Evolutionary conservation across 1,140 invertebrate genomes (phyloP).

Genomic region (Danaus melanippus): DNA sequence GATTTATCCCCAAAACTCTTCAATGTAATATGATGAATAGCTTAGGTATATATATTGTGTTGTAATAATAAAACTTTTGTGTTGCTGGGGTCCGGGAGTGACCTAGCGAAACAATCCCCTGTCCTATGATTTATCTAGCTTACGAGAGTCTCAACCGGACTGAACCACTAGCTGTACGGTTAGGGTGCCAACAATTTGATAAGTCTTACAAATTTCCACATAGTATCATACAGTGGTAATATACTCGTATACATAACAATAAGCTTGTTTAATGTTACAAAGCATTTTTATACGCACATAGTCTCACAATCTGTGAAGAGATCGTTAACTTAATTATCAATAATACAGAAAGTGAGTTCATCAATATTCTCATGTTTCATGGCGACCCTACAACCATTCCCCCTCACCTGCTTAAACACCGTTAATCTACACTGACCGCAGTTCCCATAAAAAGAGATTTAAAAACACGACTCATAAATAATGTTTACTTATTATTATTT

Average conservation of each 20-base stretch:
- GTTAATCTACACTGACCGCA: conserved; percentile 51
- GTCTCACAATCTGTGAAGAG: too few relatives aligned
- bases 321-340: too few relatives aligned
- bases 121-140: conserved; percentile 30
- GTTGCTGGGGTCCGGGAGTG: conserved; percentile 19
- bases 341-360: too few relatives aligned
- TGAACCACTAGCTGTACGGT: conserved; percentile 3
- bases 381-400: conserved; percentile 10
- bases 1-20: too few relatives aligned
- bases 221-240: too few relatives aligned
- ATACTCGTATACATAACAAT: too few relatives aligned
- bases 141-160: conserved; percentile 14
- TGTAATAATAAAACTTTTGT: conserved; percentile 13
- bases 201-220: too few relatives aligned
- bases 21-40: too few relatives aligned
- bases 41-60: too few relatives aligned
- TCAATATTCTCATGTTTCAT: background rate
- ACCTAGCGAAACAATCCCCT: conserved; percentile 33
- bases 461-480: conserved; percentile 60
- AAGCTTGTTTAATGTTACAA: too few relatives aligned
- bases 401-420: conserved; percentile 53
- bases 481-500: conserved; percentile 46
- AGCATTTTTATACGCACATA: too few relatives aligned
- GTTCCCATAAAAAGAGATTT: conserved; percentile 68
- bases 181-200: conserved; percentile 6